These are phyloP conservation scores for Aethina tumida DNA, from an alignment of 1,140 invertebrate genomes.

Conservation along the genomic window DNA sequence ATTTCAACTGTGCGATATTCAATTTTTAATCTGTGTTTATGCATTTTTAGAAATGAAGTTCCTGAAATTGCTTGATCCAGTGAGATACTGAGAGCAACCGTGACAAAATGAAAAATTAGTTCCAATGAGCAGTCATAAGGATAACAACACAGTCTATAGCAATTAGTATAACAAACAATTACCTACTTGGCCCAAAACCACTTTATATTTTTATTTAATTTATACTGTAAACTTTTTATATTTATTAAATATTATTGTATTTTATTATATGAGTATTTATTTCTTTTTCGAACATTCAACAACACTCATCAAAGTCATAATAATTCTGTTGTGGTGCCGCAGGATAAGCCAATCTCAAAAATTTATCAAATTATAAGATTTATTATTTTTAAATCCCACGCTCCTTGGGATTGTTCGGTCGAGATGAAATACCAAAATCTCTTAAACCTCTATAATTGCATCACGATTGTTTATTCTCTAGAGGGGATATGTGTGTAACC, in stretches of 20 bases:
- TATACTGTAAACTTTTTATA: too few relatives aligned
- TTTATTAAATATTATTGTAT: too few relatives aligned
- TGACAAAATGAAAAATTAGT: slow-evolving; percentile 1
- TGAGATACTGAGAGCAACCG: too few relatives aligned
- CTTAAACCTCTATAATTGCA: slow-evolving; percentile 19
- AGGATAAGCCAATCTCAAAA: not conserved
- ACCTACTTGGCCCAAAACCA: too few relatives aligned
- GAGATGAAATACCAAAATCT: slow-evolving; percentile 10
- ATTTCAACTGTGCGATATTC: not conserved
- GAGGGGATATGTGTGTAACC: slow-evolving; percentile 12
- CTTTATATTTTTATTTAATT: too few relatives aligned
- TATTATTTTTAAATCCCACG: slow-evolving; percentile 4
- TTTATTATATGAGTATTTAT: slow-evolving; percentile 1
- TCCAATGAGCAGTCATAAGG: too few relatives aligned
- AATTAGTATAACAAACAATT: too few relatives aligned
- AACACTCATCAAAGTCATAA: not conserved
- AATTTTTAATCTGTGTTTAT: not conserved
- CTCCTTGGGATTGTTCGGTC: not conserved
- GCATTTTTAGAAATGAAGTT: not conserved
- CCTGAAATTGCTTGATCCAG: not conserved
- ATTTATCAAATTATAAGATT: not conserved
- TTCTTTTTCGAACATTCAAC: not conserved
- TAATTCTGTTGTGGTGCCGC: not conserved
- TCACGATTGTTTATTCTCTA: slow-evolving; percentile 13
- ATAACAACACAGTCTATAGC: too few relatives aligned